These are phyloP conservation scores for Athene cunicularia DNA, from an alignment of 2,113 vertebrate species.

Conservation along the genomic window DNA sequence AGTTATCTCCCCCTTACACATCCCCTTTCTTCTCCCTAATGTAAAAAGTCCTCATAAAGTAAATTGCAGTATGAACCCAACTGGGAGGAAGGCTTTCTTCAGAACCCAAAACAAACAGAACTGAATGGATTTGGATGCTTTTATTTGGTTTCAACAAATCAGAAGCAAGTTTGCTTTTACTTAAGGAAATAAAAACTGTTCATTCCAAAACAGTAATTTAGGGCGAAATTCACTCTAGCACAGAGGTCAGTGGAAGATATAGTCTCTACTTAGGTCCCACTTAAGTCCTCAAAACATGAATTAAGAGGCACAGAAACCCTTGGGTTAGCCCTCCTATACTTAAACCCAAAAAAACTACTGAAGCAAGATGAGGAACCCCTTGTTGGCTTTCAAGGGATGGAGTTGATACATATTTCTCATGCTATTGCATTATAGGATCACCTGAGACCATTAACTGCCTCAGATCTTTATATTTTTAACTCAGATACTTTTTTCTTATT, in stretches of 20 bases:
- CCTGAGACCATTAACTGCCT: neutral
- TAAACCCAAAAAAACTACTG: neutral
- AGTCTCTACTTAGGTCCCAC: neutral
- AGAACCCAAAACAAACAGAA: conserved; percentile 56
- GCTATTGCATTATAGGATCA: neutral
- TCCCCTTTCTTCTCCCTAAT: conserved; percentile 1
- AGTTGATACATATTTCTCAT: neutral
- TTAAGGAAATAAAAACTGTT: conserved; percentile 33
- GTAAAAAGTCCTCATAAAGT: conserved; percentile 42
- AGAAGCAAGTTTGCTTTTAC: conserved; percentile 1
- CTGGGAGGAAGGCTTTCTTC: conserved; percentile 30
- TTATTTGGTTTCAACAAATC: conserved; percentile 30
- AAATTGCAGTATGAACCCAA: conserved; percentile 38
- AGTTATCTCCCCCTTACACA: conserved; percentile 35
- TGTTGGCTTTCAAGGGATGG: neutral
- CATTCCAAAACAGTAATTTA: conserved; percentile 14
- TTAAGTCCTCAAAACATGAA: neutral
- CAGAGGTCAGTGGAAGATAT: neutral
- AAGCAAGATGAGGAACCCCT: neutral
- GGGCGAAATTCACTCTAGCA: neutral
- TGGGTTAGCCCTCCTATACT: neutral
- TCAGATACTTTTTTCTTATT: neutral
- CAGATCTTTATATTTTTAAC: neutral
- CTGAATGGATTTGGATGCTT: conserved; percentile 11
- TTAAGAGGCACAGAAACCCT: neutral